Percentiles rank a stretch among this genome's conserved stretches.
These are phyloP conservation scores for Bombus confusus DNA, from an alignment of 1,140 invertebrate genomes.

Conservation along the genomic window DNA sequence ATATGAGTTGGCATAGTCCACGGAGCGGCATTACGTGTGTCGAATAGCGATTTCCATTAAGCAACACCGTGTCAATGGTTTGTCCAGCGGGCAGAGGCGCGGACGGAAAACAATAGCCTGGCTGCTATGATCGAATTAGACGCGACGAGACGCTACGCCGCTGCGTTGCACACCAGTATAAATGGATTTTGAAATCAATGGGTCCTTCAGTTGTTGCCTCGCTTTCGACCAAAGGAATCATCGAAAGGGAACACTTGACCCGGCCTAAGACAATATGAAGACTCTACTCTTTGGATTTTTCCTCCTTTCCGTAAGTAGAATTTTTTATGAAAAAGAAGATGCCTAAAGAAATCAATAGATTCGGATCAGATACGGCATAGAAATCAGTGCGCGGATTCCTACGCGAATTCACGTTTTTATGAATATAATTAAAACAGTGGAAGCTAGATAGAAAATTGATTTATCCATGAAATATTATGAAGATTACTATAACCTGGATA, in stretches of 20 bases:
- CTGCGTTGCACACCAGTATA: slow-evolving; percentile 66
- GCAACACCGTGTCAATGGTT: slow-evolving; percentile 69
- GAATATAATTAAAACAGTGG: too few relatives aligned
- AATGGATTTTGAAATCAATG: slow-evolving; percentile 68
- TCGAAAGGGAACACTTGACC: slow-evolving; percentile 1
- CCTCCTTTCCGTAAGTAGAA: slow-evolving; percentile 68
- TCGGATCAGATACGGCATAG: too few relatives aligned
- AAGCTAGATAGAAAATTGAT: too few relatives aligned
- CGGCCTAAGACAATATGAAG: slow-evolving; percentile 40
- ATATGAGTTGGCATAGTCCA: slow-evolving; percentile 54
- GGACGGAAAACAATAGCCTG: slow-evolving; percentile 59
- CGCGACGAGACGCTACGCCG: slow-evolving; percentile 9
- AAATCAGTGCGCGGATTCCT: too few relatives aligned
- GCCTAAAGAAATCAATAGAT: neutral
- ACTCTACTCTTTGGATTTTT: slow-evolving; percentile 45
- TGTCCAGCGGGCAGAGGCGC: slow-evolving; percentile 61
- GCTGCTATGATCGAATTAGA: slow-evolving; percentile 45
- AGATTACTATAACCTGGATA: too few relatives aligned
- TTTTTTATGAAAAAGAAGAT: neutral
- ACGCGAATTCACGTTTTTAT: too few relatives aligned
- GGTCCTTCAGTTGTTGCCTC: slow-evolving; percentile 58
- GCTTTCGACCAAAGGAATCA: slow-evolving; percentile 19
- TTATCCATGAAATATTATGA: too few relatives aligned
- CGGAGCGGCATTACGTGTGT: slow-evolving; percentile 65
- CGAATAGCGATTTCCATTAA: slow-evolving; percentile 60